These are phyloP conservation scores for Trypoxylon attenuatum DNA, from an alignment of 2,888 invertebrate genomes.

Conservation along the genomic window DNA sequence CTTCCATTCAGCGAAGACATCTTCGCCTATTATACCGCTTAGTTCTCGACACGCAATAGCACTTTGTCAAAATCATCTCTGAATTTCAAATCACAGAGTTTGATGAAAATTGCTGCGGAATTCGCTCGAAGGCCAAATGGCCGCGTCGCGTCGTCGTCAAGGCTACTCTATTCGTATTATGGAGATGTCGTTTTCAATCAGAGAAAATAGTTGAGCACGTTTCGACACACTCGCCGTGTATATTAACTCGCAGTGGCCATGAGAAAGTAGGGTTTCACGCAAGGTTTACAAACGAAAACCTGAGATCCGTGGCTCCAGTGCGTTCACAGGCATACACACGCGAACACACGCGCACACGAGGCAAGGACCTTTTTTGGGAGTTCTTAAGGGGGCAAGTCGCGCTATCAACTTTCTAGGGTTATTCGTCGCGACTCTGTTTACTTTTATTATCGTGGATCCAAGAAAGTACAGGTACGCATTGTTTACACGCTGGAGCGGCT, in stretches of 20 bases:
- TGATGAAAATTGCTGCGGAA: background rate
- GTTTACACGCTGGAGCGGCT: conserved; percentile 37
- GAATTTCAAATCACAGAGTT: conserved; percentile 17
- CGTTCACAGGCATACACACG: conserved; percentile 18
- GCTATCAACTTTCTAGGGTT: conserved; percentile 25
- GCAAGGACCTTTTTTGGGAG: background rate
- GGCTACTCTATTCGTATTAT: no score
- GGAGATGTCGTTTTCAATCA: no score
- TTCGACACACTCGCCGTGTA: background rate
- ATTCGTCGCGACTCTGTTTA: conserved; percentile 52
- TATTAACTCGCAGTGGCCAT: background rate
- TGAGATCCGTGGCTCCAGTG: conserved; percentile 16
- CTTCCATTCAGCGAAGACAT: background rate
- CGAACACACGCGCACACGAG: no score
- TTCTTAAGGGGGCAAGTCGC: background rate
- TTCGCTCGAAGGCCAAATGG: background rate
- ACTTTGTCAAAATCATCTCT: background rate
- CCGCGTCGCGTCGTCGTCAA: no score
- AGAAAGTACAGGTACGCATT: conserved; percentile 36
- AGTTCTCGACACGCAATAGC: background rate
- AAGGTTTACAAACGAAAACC: conserved; percentile 36
- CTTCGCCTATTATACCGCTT: background rate
- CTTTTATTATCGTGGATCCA: conserved; percentile 49
- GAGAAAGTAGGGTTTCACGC: conserved; percentile 14
- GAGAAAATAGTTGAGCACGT: background rate